A percentile compares a stretch with the other conserved stretches of the same genome.
Evolutionary conservation across 2,888 invertebrate genomes (phyloP).

Genomic region (Deilephila elpenor): DNA sequence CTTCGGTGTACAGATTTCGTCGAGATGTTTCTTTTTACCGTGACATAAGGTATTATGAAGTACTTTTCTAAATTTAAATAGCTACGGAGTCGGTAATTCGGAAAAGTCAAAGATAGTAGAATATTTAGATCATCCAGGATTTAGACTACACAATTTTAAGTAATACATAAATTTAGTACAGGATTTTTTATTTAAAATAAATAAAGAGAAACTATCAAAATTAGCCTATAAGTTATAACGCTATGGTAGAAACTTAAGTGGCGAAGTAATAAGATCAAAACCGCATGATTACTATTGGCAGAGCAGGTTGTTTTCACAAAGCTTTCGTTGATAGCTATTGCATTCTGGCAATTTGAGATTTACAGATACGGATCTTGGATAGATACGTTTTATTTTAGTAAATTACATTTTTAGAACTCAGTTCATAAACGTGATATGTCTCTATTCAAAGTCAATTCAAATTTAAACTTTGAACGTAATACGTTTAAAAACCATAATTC

Average conservation of each 20-base stretch:
- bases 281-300: conserved; percentile 9
- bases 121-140: no score
- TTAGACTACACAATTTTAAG: no score
- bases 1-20: no score
- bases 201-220: not conserved
- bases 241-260: not conserved
- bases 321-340: not conserved
- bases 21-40: no score
- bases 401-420: no score
- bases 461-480: not conserved
- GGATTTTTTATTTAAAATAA: not conserved
- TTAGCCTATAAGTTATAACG: not conserved
- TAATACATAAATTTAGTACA: no score
- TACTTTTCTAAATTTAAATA: no score
- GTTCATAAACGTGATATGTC: not conserved
- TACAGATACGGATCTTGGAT: not conserved
- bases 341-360: not conserved
- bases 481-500: conserved; percentile 8
- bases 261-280: not conserved
- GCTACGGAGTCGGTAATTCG: no score
- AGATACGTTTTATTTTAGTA: not conserved
- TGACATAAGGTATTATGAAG: no score
- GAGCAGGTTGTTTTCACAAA: conserved; percentile 11
- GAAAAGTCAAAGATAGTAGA: no score
- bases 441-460: not conserved